phyloP scores from a whole-genome alignment of 1,140 invertebrate genomes.

The Drosophila bocki region DNA sequence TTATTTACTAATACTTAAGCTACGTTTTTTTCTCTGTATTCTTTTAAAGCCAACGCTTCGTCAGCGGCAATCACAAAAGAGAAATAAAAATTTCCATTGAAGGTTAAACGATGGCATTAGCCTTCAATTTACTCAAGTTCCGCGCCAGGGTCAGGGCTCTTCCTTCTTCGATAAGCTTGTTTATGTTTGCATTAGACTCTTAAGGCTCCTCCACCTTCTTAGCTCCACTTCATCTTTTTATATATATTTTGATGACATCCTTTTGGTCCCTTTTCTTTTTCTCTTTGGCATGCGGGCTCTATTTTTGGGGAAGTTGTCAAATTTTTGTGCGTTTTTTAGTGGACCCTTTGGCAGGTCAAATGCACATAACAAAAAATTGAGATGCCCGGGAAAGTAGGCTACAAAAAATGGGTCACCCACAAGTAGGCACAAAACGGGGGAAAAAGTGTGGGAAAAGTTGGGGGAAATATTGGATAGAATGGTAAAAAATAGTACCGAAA shows the following conservation, averaged over 20 bases:
- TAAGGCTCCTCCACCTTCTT: not conserved
- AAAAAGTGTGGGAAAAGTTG: not conserved
- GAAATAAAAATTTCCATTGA: constrained; percentile 51
- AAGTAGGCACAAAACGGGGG: constrained; percentile 25
- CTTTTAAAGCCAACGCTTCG: constrained; percentile 45
- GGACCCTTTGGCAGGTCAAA: constrained; percentile 61
- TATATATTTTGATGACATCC: constrained; percentile 54
- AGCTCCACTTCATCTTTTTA: constrained; percentile 28
- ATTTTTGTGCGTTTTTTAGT: constrained; percentile 49
- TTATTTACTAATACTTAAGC: not conserved
- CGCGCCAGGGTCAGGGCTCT: constrained; percentile 9
- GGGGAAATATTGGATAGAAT: not conserved
- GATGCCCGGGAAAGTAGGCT: constrained; percentile 50
- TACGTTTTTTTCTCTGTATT: not conserved
- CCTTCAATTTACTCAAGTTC: constrained; percentile 63
- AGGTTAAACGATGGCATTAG: constrained; percentile 67
- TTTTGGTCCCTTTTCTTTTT: constrained; percentile 26
- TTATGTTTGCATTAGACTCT: constrained; percentile 72
- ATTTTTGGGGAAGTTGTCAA: constrained; percentile 61
- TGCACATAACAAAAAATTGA: constrained; percentile 48
- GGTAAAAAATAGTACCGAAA: not conserved
- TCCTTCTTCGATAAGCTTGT: constrained; percentile 69
- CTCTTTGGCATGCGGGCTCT: constrained; percentile 16
- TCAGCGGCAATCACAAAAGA: constrained; percentile 57
- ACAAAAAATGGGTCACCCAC: constrained; percentile 37